phyloP scores from a whole-genome alignment of 1,140 invertebrate genomes.

The Tetraneura akinire region DNA sequence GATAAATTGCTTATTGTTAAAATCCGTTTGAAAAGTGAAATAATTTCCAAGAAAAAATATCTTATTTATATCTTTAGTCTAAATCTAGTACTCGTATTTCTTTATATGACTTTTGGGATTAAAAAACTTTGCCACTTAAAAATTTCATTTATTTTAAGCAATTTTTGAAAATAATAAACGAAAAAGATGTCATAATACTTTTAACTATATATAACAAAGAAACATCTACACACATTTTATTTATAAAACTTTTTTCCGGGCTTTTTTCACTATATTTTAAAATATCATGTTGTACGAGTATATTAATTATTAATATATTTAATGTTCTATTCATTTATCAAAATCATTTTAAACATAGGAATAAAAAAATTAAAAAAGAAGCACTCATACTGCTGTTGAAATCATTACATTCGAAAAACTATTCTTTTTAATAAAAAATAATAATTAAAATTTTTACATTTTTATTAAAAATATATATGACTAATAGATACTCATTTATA shows the following conservation, averaged over 20 bases:
- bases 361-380: neutral
- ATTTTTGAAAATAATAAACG: neutral
- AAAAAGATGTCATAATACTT: neutral
- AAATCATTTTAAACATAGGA: neutral
- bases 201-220: neutral
- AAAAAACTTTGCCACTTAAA: slow-evolving; percentile 2
- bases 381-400: no score
- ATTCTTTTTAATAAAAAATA: no score
- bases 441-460: no score
- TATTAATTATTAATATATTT: neutral
- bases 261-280: neutral
- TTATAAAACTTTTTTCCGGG: no score
- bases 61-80: neutral
- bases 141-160: neutral
- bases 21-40: neutral
- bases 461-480: no score
- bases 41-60: neutral
- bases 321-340: neutral
- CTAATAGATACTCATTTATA: no score
- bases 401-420: no score
- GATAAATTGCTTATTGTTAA: neutral
- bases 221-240: no score
- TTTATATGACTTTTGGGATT: neutral
- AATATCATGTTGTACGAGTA: neutral
- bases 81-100: neutral